phyloP scores from a whole-genome alignment of 1,140 invertebrate genomes.

The Apis mellifera region Amel_HAv3.1 CM009945.2:446001-446500 shows the following conservation, averaged over 20 bases:
- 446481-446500: not conserved
- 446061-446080: not conserved
- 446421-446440: not conserved
- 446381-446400: too few species aligned
- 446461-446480: not conserved
- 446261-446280: not conserved
- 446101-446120: not conserved
- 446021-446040: not conserved
- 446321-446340: too few species aligned
- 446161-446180: not conserved
- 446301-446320: too few species aligned
- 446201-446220: too few species aligned
- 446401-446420: too few species aligned
- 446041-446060: not conserved
- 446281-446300: not conserved
- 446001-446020: constrained; percentile 16
- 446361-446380: too few species aligned
- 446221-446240: too few species aligned
- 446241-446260: too few species aligned
- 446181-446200: not conserved
- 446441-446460: not conserved
- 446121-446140: not conserved
- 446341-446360: too few species aligned
- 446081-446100: not conserved
- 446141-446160: not conserved